Base-by-base conservation (phyloP, 2,888 invertebrate species). In the Tachina fera region DNA sequence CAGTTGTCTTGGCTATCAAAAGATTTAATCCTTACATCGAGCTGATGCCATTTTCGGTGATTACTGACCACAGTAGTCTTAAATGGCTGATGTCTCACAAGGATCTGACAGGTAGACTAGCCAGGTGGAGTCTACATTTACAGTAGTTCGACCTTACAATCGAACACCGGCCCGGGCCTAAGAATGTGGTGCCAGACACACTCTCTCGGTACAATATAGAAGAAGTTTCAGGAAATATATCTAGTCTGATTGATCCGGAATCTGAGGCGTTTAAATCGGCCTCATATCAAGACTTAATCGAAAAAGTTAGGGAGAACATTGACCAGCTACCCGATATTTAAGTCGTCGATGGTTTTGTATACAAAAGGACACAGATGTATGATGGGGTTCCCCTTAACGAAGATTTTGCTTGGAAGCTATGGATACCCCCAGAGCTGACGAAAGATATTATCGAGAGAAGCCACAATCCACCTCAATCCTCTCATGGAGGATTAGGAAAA, bases 31-130 rank as follows among this genome's bases (percentile, higher is more conserved):
- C 58, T 14, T 58, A 58, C 31, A 9, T 58, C 13, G 58, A 58
- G 14, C 5, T 58, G 14, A 58, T 58, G 58, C 58, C 58, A 58
- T 58, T 58, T 9, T 39, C 58, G 14, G 31, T 74, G 31, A 31
- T 31, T 31, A 31, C 31, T 22, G 31, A 31, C 4, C 31, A 31
- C 4, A 31, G 31, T 31, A 31, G 31, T 31, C 4, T 31, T 31
- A 31, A 31, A 31, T 31, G 31, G 31, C 31, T 31, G 31, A 31
- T 56, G 78, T 13, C 13, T 5, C 53, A 41, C 13, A 22, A 60
- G 13, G 41, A 74, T n/a, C 16, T 61, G 1, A 51, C n/a, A 5
- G 49, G 74, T 6, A 31, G 49, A 39, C 39, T 61, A 13, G 61
- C 49, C 8, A 19, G 74, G 41, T 51, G 49, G 74, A 49, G 47